These are phyloP conservation scores for Xiphophorus birchmanni DNA, from an alignment of 2,797 vertebrate species.

Conservation along the genomic window DNA sequence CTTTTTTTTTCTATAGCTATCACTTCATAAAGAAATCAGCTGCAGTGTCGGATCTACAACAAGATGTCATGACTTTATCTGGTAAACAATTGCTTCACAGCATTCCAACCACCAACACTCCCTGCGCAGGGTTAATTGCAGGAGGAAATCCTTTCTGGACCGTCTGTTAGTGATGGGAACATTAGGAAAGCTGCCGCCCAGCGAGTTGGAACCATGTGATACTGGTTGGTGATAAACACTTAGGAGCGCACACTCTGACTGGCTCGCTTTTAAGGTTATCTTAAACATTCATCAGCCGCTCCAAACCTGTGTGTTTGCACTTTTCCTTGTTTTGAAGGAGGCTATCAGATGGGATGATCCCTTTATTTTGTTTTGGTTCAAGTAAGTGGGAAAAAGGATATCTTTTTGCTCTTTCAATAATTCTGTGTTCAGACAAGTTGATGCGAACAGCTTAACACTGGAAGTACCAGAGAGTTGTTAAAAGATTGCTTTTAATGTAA, in stretches of 20 bases:
- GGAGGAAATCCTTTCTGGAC: slow-evolving; percentile 70
- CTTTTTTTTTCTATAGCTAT: slow-evolving; percentile 1
- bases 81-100: slow-evolving; percentile 75
- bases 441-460: neutral
- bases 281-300: slow-evolving; percentile 45
- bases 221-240: slow-evolving; percentile 47
- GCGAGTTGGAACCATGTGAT: slow-evolving; percentile 27
- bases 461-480: too few relatives aligned
- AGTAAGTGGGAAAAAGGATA: slow-evolving; percentile 34
- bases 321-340: slow-evolving; percentile 73
- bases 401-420: slow-evolving; percentile 18
- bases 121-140: slow-evolving; percentile 63
- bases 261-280: slow-evolving; percentile 67
- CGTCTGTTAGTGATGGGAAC: slow-evolving; percentile 63
- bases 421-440: slow-evolving; percentile 8
- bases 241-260: slow-evolving; percentile 17
- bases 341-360: slow-evolving; percentile 33
- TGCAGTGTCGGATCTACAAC: slow-evolving; percentile 35
- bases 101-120: slow-evolving; percentile 68
- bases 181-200: slow-evolving; percentile 59
- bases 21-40: neutral
- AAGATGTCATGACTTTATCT: slow-evolving; percentile 58
- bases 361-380: slow-evolving; percentile 64
- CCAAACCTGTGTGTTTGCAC: slow-evolving; percentile 26
- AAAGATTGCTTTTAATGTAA: neutral